Evolutionary conservation across 2,113 vertebrate species (phyloP).

Genomic region (Pelvicachromis taeniatus): DNA sequence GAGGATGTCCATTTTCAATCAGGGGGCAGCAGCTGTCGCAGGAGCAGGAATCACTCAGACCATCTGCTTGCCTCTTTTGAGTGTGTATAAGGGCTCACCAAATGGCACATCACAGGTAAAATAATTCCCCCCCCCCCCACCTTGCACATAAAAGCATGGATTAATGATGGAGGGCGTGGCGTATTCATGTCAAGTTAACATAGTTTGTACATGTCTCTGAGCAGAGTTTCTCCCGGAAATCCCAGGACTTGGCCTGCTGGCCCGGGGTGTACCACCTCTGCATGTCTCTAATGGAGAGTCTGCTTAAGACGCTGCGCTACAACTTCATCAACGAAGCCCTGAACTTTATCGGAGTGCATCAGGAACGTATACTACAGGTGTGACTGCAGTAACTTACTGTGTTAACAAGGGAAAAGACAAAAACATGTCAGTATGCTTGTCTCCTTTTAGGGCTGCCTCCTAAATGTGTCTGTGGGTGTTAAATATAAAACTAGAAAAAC

Average conservation of each 20-base stretch:
- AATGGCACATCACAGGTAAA: constrained; percentile 86
- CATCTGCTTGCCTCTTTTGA: constrained; percentile 90
- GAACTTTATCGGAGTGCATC: constrained; percentile 95
- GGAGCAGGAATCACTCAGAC: constrained; percentile 92
- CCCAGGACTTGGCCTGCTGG: constrained; percentile 91
- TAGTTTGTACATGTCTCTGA: not conserved
- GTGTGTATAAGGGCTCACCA: constrained; percentile 86
- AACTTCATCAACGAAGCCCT: constrained; percentile 92
- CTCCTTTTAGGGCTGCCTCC: not conserved
- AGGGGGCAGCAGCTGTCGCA: constrained; percentile 92
- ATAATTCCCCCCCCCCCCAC: no score
- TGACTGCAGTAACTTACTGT: not conserved
- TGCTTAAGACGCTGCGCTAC: constrained; percentile 94
- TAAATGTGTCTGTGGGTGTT: not conserved
- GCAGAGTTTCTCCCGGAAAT: constrained; percentile 81
- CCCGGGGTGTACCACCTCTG: constrained; percentile 91
- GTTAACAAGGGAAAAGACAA: not conserved
- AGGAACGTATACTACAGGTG: constrained; percentile 94
- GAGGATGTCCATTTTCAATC: not conserved
- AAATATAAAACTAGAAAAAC: not conserved
- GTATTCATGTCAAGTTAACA: not conserved
- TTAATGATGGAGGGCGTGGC: not conserved
- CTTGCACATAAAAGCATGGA: not conserved
- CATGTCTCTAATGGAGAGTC: constrained; percentile 91
- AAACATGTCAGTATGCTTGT: not conserved